A percentile compares a stretch with the other conserved stretches of the same genome.
Conservation (phyloP, 1,140 invertebrate species). For the Harpegnathos saltator region DNA sequence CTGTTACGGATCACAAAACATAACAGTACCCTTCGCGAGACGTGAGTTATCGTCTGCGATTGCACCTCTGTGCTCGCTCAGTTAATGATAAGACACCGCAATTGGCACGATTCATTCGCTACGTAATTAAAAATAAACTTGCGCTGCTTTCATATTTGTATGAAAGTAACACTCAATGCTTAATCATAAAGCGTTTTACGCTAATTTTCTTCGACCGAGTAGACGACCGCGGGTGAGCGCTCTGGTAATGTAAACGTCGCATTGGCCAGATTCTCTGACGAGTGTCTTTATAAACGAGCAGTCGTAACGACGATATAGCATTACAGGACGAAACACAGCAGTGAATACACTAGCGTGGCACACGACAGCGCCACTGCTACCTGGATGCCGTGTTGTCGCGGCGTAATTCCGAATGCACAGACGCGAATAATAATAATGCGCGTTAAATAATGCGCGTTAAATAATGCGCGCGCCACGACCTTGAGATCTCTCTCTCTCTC, state of each 20-base stretch:
- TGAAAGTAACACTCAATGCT: constrained; percentile 6
- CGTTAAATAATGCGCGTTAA: constrained; percentile 55
- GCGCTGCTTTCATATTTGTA: constrained; percentile 18
- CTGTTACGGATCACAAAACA: no score
- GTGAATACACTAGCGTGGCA: no score
- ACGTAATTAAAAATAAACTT: no score
- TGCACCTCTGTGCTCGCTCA: no score
- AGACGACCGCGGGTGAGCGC: neutral
- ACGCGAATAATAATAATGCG: constrained; percentile 56
- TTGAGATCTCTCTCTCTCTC: constrained; percentile 1
- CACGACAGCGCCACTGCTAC: constrained; percentile 44
- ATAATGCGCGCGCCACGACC: constrained; percentile 38
- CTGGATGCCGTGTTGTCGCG: constrained; percentile 30
- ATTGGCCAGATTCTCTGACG: constrained; percentile 45
- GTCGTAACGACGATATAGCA: constrained; percentile 43
- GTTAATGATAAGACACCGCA: no score
- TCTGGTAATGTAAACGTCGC: constrained; percentile 23
- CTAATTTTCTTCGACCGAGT: constrained; percentile 34
- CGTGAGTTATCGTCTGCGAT: no score
- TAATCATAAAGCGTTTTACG: neutral
- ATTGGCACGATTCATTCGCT: no score
- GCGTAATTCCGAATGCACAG: constrained; percentile 53
- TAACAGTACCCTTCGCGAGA: no score
- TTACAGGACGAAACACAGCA: constrained; percentile 21
- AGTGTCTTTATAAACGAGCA: constrained; percentile 55